These are phyloP conservation scores for Clarias platycephalus DNA, from an alignment of 2,797 vertebrate genomes.

Conservation along the genomic window DNA sequence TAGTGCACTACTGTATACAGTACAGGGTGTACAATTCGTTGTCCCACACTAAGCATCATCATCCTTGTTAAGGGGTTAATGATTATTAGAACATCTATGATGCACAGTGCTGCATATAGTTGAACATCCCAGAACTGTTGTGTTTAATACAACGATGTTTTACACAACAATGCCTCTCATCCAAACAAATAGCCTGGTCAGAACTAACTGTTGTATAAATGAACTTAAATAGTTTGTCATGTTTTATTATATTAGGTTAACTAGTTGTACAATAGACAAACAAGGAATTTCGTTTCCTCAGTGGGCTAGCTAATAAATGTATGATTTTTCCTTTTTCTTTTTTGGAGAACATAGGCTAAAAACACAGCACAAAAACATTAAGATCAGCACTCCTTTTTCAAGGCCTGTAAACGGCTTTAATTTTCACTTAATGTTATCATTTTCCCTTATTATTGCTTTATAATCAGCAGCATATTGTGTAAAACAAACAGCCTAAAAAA, in stretches of 20 bases:
- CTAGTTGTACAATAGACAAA: neutral
- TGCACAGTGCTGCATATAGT: too few relatives aligned
- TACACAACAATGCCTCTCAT: too few relatives aligned
- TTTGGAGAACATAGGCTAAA: neutral
- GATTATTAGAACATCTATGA: too few relatives aligned
- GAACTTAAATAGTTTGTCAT: neutral
- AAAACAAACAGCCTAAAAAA: neutral
- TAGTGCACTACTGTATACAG: too few relatives aligned
- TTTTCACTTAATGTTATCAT: neutral
- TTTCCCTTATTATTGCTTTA: too few relatives aligned
- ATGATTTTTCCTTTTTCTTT: neutral
- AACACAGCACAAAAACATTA: neutral
- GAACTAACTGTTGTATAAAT: neutral
- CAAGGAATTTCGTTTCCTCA: neutral
- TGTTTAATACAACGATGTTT: too few relatives aligned
- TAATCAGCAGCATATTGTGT: neutral
- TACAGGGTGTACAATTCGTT: too few relatives aligned
- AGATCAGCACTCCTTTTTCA: too few relatives aligned
- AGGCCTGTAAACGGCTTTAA: neutral
- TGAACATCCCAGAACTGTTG: too few relatives aligned
- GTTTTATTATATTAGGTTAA: neutral
- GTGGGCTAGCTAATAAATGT: neutral
- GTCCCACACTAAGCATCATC: too few relatives aligned
- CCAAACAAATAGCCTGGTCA: too few relatives aligned
- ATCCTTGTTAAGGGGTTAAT: too few relatives aligned